Evolutionary conservation across 2,888 invertebrate genomes (phyloP), one percentile per base, ranked within the genome.

Genomic region (Salpingus planirostris): DNA sequence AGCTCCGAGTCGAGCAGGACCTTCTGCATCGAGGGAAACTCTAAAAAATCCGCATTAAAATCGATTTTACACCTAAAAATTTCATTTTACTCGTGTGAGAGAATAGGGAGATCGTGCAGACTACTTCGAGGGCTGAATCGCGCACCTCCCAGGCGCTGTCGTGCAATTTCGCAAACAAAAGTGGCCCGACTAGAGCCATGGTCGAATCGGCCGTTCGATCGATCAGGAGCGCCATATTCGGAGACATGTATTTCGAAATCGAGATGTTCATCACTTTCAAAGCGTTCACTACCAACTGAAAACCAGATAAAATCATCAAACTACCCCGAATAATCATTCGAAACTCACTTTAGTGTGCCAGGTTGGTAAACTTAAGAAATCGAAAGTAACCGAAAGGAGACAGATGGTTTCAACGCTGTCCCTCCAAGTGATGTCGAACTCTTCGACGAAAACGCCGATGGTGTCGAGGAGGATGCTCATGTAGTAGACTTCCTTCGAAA

Each of bases 81-180:
- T n/a, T n/a, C n/a, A n/a, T n/a, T n/a, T 69, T 67, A 86, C 86
- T 84, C 38, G 75, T 67, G 55, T 74, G 75, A 0, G 83, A 78
- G 42, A 86, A 76, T 23, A 69, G 68, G 0, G 79, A 77, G 52
- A 84, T 76, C 0, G 80, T 78, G 24, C 73, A 72, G 4, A 87
- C 62, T 22, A 86, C 64, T 57, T 88, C 86, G 13, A 87, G 54
- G 0, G 83, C 78, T 3, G 80, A 80, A 47, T 88, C 87, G 21
- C 85, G 69, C 1, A 87, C 75, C 59, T 87, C 86, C 88, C 87
- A 88, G 27, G 76, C 69, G 2, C 69, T 61, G 52, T 84, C 83
- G 44, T 82, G 78, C 54, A 85, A 65, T 53, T 82, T 78, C 57
- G 73, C 72, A 28, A 73, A 73, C 3, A 88, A 69, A 7, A 82